A percentile compares a stretch with the other conserved stretches of the same genome.
These are phyloP conservation scores for Carettochelys insculpta DNA, from an alignment of 2,113 vertebrate species.

Conservation along the genomic window DNA sequence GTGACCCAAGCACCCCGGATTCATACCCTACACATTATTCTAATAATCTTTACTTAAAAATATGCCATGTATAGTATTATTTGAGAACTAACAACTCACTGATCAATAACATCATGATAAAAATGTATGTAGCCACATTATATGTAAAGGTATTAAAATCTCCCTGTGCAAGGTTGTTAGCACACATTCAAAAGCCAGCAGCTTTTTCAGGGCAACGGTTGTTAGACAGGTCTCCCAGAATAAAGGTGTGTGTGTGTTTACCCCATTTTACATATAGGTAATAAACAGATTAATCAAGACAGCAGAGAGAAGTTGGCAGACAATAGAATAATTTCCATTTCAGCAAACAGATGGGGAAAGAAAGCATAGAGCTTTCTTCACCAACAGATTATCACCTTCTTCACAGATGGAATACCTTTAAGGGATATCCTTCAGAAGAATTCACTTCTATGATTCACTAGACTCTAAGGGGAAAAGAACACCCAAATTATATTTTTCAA, in stretches of 20 bases:
- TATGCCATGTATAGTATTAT: background rate
- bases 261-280: background rate
- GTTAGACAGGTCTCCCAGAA: background rate
- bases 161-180: background rate
- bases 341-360: no score
- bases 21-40: background rate
- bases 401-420: no score
- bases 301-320: background rate
- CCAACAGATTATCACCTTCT: no score
- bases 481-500: background rate
- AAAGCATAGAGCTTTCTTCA: no score
- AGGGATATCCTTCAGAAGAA: background rate
- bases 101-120: no score
- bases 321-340: no score
- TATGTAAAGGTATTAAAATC: no score
- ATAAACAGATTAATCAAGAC: background rate
- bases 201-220: background rate
- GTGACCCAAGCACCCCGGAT: background rate
- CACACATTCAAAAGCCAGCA: background rate
- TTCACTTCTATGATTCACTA: background rate
- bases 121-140: no score
- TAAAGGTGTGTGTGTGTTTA: background rate
- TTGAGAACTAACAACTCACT: no score
- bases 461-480: background rate
- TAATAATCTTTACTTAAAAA: background rate